phyloP scores from a whole-genome alignment of 2,797 vertebrate genomes.

The Myripristis murdjan region DNA sequence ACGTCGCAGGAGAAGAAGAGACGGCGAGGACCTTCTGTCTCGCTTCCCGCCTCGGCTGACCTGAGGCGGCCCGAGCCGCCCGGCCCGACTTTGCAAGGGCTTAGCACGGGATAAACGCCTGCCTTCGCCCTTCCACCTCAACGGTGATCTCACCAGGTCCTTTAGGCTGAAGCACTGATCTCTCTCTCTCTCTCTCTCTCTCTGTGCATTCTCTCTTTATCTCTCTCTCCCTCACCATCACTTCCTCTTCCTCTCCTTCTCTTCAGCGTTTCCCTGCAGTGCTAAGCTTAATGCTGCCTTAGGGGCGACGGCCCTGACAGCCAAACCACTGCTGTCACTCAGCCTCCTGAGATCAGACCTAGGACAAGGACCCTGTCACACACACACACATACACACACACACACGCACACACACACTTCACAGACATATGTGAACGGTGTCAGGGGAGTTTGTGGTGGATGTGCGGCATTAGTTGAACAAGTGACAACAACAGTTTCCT shows the following conservation, averaged over 20 bases:
- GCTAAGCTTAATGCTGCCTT: conserved; percentile 34
- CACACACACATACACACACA: conserved; percentile 21
- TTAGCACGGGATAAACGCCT: conserved; percentile 43
- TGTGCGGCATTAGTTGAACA: conserved; percentile 61
- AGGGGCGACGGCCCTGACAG: conserved; percentile 47
- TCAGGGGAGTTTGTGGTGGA: conserved; percentile 30
- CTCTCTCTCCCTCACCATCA: conserved; percentile 4
- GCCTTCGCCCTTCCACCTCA: conserved; percentile 41
- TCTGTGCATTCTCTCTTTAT: too few relatives aligned
- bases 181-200: conserved; percentile 8
- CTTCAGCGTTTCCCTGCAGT: conserved; percentile 17
- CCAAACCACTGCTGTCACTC: conserved; percentile 52
- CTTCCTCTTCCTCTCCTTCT: too few relatives aligned
- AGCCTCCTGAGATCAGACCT: conserved; percentile 59
- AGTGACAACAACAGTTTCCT: conserved; percentile 64
- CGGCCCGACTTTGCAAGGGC: conserved; percentile 23
- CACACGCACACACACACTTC: conserved; percentile 26
- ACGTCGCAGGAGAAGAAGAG: too few relatives aligned
- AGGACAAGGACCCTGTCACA: conserved; percentile 58
- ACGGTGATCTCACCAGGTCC: conserved; percentile 36
- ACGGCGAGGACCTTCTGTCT: too few relatives aligned
- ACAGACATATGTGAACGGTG: conserved; percentile 9
- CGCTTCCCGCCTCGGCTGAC: conserved; percentile 17
- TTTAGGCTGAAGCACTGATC: conserved; percentile 40
- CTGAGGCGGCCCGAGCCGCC: conserved; percentile 5